Conservation (phyloP, 2,888 invertebrate genomes). For the Cantharis flavilabris region DNA sequence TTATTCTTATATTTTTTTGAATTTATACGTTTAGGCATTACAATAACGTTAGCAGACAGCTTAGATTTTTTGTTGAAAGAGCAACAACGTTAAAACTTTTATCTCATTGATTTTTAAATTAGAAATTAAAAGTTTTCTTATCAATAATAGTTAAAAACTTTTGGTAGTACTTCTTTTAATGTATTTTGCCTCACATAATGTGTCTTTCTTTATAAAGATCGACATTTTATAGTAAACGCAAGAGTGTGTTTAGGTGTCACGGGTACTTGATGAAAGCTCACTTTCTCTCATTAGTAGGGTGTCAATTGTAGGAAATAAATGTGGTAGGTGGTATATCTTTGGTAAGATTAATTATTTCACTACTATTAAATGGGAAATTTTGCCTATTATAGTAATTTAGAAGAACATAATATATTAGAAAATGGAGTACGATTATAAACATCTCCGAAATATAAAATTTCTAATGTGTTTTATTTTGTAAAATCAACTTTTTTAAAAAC, state of each 20-base stretch:
- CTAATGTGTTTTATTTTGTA: too few species aligned
- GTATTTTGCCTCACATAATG: background rate
- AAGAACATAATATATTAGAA: background rate
- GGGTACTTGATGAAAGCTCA: background rate
- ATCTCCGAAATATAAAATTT: too few species aligned
- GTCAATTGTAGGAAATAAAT: background rate
- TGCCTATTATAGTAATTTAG: background rate
- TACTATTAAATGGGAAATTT: background rate
- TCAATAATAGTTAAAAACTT: background rate
- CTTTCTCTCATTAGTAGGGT: background rate
- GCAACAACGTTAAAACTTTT: background rate
- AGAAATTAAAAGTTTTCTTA: background rate
- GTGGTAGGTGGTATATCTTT: background rate
- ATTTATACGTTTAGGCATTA: background rate
- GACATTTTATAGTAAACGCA: background rate
- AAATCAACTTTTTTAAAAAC: too few species aligned
- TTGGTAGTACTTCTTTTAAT: background rate
- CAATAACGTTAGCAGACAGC: background rate
- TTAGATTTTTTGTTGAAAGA: background rate
- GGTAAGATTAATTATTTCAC: background rate
- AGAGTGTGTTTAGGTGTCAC: background rate
- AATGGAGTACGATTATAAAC: too few species aligned
- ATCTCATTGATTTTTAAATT: background rate
- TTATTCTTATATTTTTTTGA: too few species aligned
- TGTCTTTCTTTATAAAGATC: background rate